phyloP scores from a whole-genome alignment of 2,113 vertebrate genomes.

The Acrocephalus arundinaceus region DNA sequence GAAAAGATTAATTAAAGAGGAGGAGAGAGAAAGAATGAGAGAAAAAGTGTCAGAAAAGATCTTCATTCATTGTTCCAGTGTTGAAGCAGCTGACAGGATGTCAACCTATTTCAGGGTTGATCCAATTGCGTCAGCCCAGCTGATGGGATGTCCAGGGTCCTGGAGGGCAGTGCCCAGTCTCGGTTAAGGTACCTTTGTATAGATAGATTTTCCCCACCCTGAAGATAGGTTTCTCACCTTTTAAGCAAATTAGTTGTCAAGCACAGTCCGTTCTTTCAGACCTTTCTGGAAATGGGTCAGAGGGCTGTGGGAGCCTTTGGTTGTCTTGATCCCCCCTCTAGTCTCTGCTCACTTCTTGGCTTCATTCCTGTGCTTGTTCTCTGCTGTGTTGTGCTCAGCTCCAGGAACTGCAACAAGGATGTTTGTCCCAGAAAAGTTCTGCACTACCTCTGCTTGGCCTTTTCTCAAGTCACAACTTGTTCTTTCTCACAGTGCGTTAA shows the following conservation, averaged over 20 bases:
- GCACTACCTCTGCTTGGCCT: background rate
- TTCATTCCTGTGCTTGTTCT: background rate
- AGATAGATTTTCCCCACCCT: background rate
- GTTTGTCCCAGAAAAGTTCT: background rate
- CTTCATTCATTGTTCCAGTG: background rate
- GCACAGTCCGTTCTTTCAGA: accelerated
- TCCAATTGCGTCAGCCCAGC: background rate
- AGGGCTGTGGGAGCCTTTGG: background rate
- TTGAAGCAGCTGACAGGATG: too few species aligned
- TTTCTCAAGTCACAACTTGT: background rate
- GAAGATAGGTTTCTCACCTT: background rate
- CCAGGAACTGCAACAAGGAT: background rate
- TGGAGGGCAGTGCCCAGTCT: background rate
- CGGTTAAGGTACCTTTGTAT: background rate
- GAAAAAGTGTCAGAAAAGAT: background rate
- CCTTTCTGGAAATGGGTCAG: background rate
- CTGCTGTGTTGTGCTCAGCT: background rate
- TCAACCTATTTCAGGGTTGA: background rate
- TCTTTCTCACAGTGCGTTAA: background rate
- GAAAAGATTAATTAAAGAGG: background rate
- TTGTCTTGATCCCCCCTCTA: background rate
- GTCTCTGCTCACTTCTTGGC: background rate
- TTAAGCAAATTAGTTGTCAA: background rate
- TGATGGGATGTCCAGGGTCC: accelerated
- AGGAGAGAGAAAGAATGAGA: background rate